Conservation (phyloP, 2,888 invertebrate species). For the Metallyticus violacea region DNA sequence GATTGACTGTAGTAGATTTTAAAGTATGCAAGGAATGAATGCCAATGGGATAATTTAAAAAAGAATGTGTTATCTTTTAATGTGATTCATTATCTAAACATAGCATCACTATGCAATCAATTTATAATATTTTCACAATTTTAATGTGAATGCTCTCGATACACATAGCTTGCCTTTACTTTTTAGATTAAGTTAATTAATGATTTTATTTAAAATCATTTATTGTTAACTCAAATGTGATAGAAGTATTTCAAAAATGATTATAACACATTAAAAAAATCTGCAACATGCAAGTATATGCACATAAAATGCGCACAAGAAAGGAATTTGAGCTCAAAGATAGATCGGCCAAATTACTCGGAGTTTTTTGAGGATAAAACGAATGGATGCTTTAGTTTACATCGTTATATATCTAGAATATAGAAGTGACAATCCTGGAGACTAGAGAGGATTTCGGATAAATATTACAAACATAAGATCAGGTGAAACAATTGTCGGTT, state of each 20-base stretch:
- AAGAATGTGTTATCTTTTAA: background rate
- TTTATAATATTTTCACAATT: no score
- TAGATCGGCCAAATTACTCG: background rate
- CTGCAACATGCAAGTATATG: background rate
- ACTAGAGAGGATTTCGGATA: background rate
- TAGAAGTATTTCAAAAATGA: background rate
- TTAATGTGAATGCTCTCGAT: background rate
- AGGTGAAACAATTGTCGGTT: no score
- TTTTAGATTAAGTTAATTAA: background rate
- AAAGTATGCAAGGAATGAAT: background rate
- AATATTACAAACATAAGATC: no score
- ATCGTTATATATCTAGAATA: background rate
- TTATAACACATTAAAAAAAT: background rate
- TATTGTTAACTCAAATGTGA: background rate
- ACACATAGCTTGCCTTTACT: background rate
- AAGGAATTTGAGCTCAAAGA: background rate
- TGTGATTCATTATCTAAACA: background rate
- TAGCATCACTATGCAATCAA: no score
- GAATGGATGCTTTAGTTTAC: background rate
- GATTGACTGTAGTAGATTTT: no score
- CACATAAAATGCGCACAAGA: background rate
- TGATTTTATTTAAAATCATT: background rate
- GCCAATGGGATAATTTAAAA: background rate
- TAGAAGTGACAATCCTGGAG: background rate
- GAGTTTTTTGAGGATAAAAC: background rate